These are phyloP conservation scores for Takifugu bimaculatus DNA, from an alignment of 2,113 vertebrate species.

Conservation along the genomic window DNA sequence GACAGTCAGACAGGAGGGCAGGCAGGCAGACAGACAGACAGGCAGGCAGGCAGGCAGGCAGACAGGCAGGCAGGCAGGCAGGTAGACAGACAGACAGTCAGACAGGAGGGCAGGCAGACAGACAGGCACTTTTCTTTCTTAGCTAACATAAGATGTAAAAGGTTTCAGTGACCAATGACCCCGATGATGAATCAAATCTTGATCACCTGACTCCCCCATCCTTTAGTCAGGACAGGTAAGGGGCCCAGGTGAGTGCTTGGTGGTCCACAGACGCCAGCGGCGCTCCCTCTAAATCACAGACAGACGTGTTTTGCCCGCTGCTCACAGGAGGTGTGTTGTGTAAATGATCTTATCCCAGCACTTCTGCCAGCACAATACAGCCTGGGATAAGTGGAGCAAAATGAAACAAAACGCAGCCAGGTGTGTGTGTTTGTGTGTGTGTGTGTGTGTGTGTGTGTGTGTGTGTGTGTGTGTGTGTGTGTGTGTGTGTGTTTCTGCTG, in stretches of 20 bases:
- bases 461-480: conserved; percentile 9
- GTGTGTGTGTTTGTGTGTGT: conserved; percentile 7
- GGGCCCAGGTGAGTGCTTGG: too few relatives aligned
- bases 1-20: too few relatives aligned
- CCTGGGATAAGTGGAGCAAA: background rate
- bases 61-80: background rate
- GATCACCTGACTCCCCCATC: background rate
- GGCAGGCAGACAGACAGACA: conserved; percentile 1
- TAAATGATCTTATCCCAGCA: too few relatives aligned
- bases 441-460: conserved; percentile 6
- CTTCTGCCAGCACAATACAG: too few relatives aligned
- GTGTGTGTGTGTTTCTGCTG: background rate
- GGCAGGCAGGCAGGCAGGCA: too few relatives aligned
- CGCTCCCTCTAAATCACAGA: too few relatives aligned
- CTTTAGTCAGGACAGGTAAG: too few relatives aligned
- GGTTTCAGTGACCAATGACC: background rate
- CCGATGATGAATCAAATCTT: conserved; percentile 7
- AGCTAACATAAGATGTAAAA: background rate
- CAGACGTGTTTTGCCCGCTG: too few relatives aligned
- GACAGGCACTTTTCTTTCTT: conserved; percentile 1
- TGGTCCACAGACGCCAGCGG: too few relatives aligned
- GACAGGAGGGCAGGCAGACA: conserved; percentile 5
- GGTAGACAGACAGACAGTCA: too few relatives aligned
- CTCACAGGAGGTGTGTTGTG: too few relatives aligned
- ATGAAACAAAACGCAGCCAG: conserved; percentile 6